These are phyloP conservation scores for Ochotona curzoniae DNA, from an alignment of 2,113 vertebrate genomes.

Conservation along the genomic window DNA sequence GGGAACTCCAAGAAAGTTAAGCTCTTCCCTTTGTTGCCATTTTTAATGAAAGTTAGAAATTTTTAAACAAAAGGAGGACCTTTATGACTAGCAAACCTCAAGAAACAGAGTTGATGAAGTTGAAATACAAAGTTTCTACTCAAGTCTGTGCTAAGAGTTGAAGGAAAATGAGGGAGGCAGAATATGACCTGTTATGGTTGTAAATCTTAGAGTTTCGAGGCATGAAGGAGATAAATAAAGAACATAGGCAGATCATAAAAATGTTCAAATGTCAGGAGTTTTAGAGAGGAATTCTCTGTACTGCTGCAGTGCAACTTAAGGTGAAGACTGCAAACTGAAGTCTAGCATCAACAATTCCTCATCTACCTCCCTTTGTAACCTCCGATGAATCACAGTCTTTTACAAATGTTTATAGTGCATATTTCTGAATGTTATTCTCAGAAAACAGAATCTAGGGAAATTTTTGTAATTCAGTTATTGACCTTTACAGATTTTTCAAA, in stretches of 20 bases:
- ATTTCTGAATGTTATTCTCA: conserved; percentile 11
- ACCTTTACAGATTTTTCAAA: conserved; percentile 60
- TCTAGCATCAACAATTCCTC: background rate
- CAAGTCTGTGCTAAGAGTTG: background rate
- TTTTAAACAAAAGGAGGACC: background rate
- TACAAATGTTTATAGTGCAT: background rate
- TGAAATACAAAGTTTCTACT: conserved; percentile 7
- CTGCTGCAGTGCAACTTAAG: background rate
- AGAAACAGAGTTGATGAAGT: background rate
- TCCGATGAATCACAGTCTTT: background rate
- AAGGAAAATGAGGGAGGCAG: background rate
- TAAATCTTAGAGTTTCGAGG: background rate
- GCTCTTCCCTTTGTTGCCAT: background rate
- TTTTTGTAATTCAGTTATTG: conserved; percentile 39
- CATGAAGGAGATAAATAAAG: background rate
- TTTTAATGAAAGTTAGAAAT: background rate
- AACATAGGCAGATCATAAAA: background rate
- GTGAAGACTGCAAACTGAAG: background rate
- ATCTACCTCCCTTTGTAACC: background rate
- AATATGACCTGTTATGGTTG: background rate
- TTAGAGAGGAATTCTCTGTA: background rate
- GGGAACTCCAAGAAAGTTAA: background rate
- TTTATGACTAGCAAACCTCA: background rate
- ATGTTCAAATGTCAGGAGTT: background rate
- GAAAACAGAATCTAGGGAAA: conserved; percentile 49